These are phyloP conservation scores for Drosophila kuntzei DNA, from an alignment of 2,888 invertebrate genomes.

Conservation along the genomic window DNA sequence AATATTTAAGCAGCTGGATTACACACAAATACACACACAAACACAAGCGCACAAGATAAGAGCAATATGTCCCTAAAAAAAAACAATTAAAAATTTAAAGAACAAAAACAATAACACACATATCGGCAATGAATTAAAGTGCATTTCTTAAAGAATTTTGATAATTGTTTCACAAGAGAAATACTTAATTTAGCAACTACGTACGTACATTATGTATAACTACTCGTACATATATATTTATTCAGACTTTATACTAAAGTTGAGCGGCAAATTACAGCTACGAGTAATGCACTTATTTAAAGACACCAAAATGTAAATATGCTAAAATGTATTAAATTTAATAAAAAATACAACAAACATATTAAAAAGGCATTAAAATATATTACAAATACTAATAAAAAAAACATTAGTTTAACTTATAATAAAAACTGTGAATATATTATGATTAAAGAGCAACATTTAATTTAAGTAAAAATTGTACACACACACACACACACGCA, in stretches of 20 bases:
- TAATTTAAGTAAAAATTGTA: slow-evolving; percentile 69
- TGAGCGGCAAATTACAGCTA: slow-evolving; percentile 20
- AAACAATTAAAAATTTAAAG: slow-evolving; percentile 7
- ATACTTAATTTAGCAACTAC: slow-evolving; percentile 38
- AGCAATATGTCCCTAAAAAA: slow-evolving; percentile 15
- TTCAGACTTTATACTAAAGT: slow-evolving; percentile 49
- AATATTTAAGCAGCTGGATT: slow-evolving; percentile 26
- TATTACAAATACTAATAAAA: slow-evolving; percentile 27
- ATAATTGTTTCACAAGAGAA: slow-evolving; percentile 42
- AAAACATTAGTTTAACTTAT: slow-evolving; percentile 69
- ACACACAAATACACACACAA: slow-evolving; percentile 1
- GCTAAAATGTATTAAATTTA: slow-evolving; percentile 47
- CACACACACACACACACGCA: slow-evolving; percentile 27
- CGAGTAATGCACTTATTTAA: slow-evolving; percentile 46
- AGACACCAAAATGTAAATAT: slow-evolving; percentile 62
- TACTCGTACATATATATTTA: slow-evolving; percentile 22
- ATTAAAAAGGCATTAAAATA: slow-evolving; percentile 33
- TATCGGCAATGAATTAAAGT: slow-evolving; percentile 72
- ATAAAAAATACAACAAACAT: slow-evolving; percentile 18
- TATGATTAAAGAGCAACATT: slow-evolving; percentile 72
- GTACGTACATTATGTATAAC: slow-evolving; percentile 8
- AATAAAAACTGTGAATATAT: slow-evolving; percentile 74
- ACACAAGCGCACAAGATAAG: slow-evolving; percentile 9
- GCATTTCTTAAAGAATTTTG: slow-evolving; percentile 65
- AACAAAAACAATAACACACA: slow-evolving; percentile 35